Base-by-base conservation (phyloP, 1,140 invertebrate genomes). In the Zaprionus inermis region DNA sequence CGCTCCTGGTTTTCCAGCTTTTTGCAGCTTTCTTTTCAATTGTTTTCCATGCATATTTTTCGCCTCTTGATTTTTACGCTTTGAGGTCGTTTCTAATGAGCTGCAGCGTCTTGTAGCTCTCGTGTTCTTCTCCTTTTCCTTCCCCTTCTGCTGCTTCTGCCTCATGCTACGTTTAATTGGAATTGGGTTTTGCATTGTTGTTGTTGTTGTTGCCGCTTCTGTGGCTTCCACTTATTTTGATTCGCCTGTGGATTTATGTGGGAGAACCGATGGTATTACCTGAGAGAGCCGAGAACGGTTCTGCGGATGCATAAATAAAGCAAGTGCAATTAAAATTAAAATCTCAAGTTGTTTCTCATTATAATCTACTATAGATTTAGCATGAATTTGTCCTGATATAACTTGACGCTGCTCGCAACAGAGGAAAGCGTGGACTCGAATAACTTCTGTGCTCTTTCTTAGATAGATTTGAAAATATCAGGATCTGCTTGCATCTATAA, bases 31-130 rank as follows among this genome's bases (percentile, higher is more conserved):
- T 75, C 76, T 78, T 59, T 73, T 73, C 63, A 57, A 80, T 79
- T 83, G 59, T 76, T 76, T 60, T 67, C 56, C 34, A 11, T 60
- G 64, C 72, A 69, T 63, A 68, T 67, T 76, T 69, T 57, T 60
- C 20, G 20, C 46, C 52, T 22, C 41, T 44, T 55, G 14, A 49
- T 51, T 44, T 57, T 70, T 60, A 75, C 56, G 74, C 58, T 73
- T 69, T 85, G 78, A 72, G 74, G 75, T 81, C 81, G 74, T 78
- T 81, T 85, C 71, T 85, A 85, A 85, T 85, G 75, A 85, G 74
- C 72, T 66, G 61, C 60, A 64, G 69, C 67, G 52, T 68, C 71
- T 54, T 16, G 10, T 12, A 20, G 18, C n/a, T 22, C n/a, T 22
- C 38, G 12, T 3, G 12, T 61, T 30, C 30, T 24, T 3, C 38